Base-by-base conservation (phyloP, 2,113 vertebrate species). In the Morone chrysops region DNA sequence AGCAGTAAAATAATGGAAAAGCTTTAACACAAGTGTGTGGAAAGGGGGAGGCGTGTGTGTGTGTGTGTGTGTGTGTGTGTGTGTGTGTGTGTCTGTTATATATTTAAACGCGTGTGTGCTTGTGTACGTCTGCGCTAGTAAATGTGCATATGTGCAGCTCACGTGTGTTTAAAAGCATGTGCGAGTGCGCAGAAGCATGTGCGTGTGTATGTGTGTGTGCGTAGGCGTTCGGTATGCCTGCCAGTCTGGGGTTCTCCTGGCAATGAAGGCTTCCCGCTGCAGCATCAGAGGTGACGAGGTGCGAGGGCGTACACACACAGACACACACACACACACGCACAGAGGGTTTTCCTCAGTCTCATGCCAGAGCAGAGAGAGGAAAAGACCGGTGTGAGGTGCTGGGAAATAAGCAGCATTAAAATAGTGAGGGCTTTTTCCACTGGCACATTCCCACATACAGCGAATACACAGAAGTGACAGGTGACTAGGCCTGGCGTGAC, bases 241-340 rank as follows among this genome's bases (percentile, higher is more conserved):
- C 92, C 92, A 93, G 93, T 93, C 93, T 93, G 92, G 93, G 93
- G 91, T 87, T 94, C 92, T 94, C 90, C 93, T 94, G 92, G 91
- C 93, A 92, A 61, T 22, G 36, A 70, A 73, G 86, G 88, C 86
- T 93, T 92, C 90, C 90, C 90, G 61, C 86, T 93, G 90, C 88
- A 89, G 91, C 91, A 94, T 94, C 94, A 93, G 90, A 91, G 86
- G 87, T 91, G 86, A 94, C 89, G 92, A 95, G 92, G 93, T 94
- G 93, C 87, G 81, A 93, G 91, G 92, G 92, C 80, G 90, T 89
- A 82, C 80, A 36, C 68, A 63, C 77, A 85, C 78, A 75, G 78
- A 86, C 85, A 63, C 75, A 75, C 85, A 63, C 75, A 75, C 79
- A 75, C 18, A 82, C 75, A 84, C 70, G 78, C 57, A 87, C 3